phyloP scores from a whole-genome alignment of 2,113 vertebrate genomes.

The Gyps fulvus region DNA sequence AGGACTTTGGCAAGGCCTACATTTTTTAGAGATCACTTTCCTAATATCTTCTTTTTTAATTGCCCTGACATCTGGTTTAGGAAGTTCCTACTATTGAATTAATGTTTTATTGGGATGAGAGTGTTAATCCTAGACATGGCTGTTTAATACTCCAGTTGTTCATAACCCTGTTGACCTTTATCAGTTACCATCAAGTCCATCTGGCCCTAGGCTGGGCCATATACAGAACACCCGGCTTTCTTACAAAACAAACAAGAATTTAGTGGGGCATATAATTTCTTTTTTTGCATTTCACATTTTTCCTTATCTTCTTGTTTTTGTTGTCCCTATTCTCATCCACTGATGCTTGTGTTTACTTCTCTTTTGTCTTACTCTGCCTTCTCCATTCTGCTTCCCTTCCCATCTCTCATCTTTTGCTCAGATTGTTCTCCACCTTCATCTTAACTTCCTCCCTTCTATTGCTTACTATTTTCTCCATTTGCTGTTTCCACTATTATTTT shows the following conservation, averaged over 20 bases:
- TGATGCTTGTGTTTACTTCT: neutral
- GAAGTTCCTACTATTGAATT: neutral
- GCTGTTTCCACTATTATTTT: neutral
- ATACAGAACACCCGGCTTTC: neutral
- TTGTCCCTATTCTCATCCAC: neutral
- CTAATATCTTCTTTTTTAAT: neutral
- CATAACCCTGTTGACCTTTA: neutral
- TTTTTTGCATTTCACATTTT: neutral
- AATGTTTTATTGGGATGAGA: neutral
- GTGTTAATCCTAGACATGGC: neutral
- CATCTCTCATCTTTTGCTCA: neutral
- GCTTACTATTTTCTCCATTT: neutral
- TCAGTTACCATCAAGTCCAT: neutral
- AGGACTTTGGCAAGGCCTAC: neutral
- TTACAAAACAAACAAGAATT: neutral
- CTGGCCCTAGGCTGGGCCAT: neutral
- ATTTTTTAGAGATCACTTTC: neutral
- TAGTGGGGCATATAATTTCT: neutral
- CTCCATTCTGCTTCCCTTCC: neutral
- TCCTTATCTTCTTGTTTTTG: neutral
- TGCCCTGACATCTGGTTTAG: neutral
- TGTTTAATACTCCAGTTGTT: neutral
- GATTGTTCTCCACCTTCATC: neutral
- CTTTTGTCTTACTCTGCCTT: neutral
- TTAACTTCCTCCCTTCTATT: neutral